Conservation (phyloP, 2,888 invertebrate species). For the Aporophyla nigra region DNA sequence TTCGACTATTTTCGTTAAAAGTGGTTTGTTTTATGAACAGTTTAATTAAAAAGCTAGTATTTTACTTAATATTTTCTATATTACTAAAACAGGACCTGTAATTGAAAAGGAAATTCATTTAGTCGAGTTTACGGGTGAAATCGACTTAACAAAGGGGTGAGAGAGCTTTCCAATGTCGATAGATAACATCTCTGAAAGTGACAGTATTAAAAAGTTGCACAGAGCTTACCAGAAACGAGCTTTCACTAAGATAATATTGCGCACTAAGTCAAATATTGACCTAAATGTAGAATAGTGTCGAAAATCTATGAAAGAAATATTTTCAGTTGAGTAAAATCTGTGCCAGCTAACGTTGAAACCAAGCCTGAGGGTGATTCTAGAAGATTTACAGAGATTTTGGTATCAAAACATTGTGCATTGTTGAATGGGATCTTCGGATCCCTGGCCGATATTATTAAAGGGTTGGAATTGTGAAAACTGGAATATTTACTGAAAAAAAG, state of each 20-base stretch:
- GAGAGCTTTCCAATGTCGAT: constrained; percentile 12
- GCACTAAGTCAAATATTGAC: background rate
- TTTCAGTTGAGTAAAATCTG: background rate
- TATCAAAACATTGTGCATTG: background rate
- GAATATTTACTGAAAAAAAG: background rate
- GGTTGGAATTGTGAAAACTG: background rate
- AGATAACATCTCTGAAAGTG: background rate
- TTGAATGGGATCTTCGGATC: no score
- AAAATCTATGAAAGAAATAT: background rate
- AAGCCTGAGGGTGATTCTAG: no score
- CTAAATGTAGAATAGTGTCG: background rate
- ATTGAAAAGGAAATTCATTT: background rate
- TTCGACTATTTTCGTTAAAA: background rate
- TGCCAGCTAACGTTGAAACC: background rate
- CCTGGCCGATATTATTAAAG: background rate
- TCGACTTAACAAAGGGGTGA: background rate
- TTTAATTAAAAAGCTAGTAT: background rate
- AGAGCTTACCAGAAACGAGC: no score
- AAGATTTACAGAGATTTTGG: background rate
- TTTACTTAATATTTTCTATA: background rate
- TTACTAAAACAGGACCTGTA: background rate
- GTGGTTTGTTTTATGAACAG: background rate
- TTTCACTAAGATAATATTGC: background rate
- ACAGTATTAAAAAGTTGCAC: background rate
- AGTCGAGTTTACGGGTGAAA: background rate